Evolutionary conservation across 2,888 invertebrate species (phyloP).

Genomic region (Cyaniris semiargus): DNA sequence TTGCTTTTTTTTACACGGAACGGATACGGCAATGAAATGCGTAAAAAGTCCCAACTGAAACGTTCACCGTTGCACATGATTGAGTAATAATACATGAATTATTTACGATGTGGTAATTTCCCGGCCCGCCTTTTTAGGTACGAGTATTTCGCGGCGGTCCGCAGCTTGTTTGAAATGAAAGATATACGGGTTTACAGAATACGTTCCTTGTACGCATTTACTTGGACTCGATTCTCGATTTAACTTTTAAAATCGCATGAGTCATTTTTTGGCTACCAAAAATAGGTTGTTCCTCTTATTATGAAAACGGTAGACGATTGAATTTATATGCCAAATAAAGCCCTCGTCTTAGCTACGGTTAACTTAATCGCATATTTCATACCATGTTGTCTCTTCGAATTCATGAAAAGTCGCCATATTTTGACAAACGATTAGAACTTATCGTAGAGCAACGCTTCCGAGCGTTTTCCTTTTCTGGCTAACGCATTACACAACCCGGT

Average conservation of each 20-base stretch:
- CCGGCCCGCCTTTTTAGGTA: conserved; percentile 63
- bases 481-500: neutral
- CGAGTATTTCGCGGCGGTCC: conserved; percentile 51
- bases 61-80: conserved; percentile 69
- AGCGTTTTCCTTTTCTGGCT: neutral
- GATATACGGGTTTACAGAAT: conserved; percentile 42
- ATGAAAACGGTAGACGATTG: neutral
- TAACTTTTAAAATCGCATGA: conserved; percentile 15
- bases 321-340: neutral
- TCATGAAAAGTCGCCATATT: neutral
- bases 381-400: neutral
- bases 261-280: neutral
- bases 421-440: neutral
- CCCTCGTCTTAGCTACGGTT: too few species aligned
- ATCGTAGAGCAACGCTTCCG: neutral
- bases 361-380: too few species aligned
- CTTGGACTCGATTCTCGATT: conserved; percentile 23
- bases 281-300: neutral
- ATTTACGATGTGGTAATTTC: conserved; percentile 75
- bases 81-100: conserved; percentile 78
- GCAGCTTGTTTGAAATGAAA: conserved; percentile 47
- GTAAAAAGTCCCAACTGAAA: conserved; percentile 59
- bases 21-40: conserved; percentile 63
- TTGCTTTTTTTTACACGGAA: conserved; percentile 40
- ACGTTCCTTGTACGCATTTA: conserved; percentile 23